A percentile compares a stretch with the other conserved stretches of the same genome.
Conservation (phyloP, 2,797 vertebrate species). For the Leptoclinus maculatus region DNA sequence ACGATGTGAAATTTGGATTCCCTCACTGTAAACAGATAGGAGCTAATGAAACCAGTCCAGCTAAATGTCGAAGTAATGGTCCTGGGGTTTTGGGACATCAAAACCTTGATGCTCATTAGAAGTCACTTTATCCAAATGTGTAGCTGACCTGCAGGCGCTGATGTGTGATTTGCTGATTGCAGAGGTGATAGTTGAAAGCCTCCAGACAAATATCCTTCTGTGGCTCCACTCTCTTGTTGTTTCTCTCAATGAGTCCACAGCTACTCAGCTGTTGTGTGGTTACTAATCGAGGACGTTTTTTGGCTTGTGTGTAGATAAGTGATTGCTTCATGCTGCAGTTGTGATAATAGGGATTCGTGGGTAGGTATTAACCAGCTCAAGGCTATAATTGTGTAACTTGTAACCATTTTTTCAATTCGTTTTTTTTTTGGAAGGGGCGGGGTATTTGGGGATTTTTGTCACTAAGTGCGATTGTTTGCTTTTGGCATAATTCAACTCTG, state of each 20-base stretch:
- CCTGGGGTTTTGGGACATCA: background rate
- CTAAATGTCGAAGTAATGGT: background rate
- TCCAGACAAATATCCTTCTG: slow-evolving; percentile 1
- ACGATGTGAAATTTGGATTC: background rate
- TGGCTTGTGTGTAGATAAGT: slow-evolving; percentile 1
- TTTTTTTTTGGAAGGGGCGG: background rate
- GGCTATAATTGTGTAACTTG: slow-evolving; percentile 27
- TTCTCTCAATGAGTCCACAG: background rate
- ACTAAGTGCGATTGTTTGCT: background rate
- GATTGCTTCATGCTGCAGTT: slow-evolving; percentile 20
- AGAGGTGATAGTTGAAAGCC: slow-evolving; percentile 27
- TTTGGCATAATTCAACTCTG: background rate
- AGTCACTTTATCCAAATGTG: background rate
- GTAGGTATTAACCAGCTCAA: background rate
- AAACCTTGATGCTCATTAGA: background rate
- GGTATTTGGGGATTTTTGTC: background rate
- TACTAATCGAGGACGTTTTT: slow-evolving; percentile 16
- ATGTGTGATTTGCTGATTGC: slow-evolving; percentile 48
- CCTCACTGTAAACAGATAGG: background rate
- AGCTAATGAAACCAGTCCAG: background rate
- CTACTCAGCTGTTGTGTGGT: slow-evolving; percentile 1
- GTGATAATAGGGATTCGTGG: slow-evolving; percentile 15
- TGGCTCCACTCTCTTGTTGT: background rate
- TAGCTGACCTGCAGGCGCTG: slow-evolving; percentile 22
- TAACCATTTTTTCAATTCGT: background rate